phyloP scores from a whole-genome alignment of 2,797 vertebrate genomes.

The Gila robusta region DNA sequence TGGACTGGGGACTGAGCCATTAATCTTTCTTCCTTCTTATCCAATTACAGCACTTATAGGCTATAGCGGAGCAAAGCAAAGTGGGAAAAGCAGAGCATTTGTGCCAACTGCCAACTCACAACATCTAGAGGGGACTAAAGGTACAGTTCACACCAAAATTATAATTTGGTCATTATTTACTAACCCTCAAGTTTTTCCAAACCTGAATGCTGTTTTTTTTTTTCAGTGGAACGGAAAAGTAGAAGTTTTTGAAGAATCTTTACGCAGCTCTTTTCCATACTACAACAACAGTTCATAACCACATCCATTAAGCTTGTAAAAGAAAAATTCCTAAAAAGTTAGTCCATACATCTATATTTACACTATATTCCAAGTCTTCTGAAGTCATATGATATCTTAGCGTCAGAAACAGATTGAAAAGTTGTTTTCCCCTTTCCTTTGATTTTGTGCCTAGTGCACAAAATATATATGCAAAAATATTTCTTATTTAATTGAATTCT shows the following conservation, averaged over 20 bases:
- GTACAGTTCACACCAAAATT: background rate
- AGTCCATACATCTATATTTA: background rate
- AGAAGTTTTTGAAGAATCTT: background rate
- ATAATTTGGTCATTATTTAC: background rate
- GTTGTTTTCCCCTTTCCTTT: too few species aligned
- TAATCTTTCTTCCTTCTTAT: conserved; percentile 71
- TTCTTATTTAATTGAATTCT: background rate
- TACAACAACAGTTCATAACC: background rate
- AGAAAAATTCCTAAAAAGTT: background rate
- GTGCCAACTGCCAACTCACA: conserved; percentile 21
- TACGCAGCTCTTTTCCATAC: background rate
- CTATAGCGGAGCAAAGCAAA: conserved; percentile 63
- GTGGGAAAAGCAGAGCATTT: conserved; percentile 26
- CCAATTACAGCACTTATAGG: conserved; percentile 73
- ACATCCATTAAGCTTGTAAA: background rate
- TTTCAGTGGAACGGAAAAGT: background rate
- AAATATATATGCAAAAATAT: too few species aligned
- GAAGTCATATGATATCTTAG: background rate
- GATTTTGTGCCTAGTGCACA: too few species aligned
- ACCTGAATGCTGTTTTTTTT: background rate
- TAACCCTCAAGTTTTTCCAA: background rate
- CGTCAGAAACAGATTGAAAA: background rate
- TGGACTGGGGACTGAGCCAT: conserved; percentile 66
- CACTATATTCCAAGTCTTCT: background rate
- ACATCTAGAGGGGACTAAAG: background rate